Conservation (phyloP, 2,797 vertebrate species). For the Thaleichthys pacificus region DNA sequence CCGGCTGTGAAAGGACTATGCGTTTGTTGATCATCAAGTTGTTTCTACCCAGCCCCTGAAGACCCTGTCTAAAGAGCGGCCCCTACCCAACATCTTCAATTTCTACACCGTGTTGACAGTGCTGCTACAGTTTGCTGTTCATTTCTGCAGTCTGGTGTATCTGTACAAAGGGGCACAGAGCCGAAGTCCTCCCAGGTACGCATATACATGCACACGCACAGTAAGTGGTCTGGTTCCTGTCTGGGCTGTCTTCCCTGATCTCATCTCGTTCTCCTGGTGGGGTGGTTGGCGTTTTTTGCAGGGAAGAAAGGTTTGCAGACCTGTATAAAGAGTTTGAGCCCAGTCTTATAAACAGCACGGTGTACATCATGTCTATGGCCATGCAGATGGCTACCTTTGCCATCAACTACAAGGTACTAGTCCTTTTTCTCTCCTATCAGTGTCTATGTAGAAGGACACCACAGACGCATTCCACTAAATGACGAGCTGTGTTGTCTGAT, state of each 20-base stretch:
- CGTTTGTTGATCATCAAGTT: background rate
- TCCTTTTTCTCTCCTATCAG: background rate
- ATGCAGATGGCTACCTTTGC: constrained; percentile 99
- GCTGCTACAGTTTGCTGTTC: constrained; percentile 91
- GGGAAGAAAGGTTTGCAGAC: constrained; percentile 88
- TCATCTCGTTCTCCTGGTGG: no score
- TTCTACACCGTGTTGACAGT: constrained; percentile 95
- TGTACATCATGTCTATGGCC: constrained; percentile 99
- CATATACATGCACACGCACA: background rate
- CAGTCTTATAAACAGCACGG: constrained; percentile 95
- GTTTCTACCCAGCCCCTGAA: constrained; percentile 83
- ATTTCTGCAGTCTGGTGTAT: constrained; percentile 91
- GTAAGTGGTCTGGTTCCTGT: background rate
- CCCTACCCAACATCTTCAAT: constrained; percentile 97
- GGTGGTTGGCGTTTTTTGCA: constrained; percentile 45
- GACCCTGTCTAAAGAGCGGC: constrained; percentile 90
- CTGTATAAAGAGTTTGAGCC: constrained; percentile 96
- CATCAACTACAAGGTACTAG: constrained; percentile 95
- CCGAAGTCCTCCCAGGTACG: constrained; percentile 84
- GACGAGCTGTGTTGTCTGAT: constrained; percentile 15
- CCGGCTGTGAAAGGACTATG: background rate
- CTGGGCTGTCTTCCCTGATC: no score
- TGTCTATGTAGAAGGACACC: background rate
- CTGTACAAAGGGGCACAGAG: constrained; percentile 88
- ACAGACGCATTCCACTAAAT: background rate